These are phyloP conservation scores for Campaea margaritaria DNA, from an alignment of 2,888 invertebrate genomes.

Conservation along the genomic window DNA sequence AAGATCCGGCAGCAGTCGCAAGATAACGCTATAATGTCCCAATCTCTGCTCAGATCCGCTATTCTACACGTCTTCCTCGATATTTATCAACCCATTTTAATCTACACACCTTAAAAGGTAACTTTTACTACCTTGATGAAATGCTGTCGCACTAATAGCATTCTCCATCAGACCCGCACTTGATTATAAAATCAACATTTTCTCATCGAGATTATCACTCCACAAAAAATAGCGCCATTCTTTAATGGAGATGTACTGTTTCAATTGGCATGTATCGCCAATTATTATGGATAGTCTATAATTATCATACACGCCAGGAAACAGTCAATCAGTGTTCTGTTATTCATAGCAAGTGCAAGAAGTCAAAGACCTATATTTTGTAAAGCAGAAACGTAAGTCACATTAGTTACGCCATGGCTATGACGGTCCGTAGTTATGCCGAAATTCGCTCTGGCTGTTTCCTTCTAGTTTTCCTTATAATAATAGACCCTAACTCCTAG, in stretches of 20 bases:
- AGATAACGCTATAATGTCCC: slow-evolving; percentile 65
- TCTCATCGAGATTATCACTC: slow-evolving; percentile 45
- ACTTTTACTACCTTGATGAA: slow-evolving; percentile 45
- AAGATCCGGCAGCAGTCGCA: slow-evolving; percentile 60
- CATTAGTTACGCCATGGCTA: slow-evolving; percentile 69
- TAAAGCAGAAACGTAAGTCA: slow-evolving; percentile 58
- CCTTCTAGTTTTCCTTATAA: slow-evolving; percentile 42
- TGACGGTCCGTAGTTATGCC: slow-evolving; percentile 47
- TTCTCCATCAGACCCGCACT: slow-evolving; percentile 42
- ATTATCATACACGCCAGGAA: slow-evolving; percentile 61
- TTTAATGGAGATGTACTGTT: slow-evolving; percentile 51
- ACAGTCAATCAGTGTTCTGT: slow-evolving; percentile 65
- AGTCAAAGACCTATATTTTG: slow-evolving; percentile 72
- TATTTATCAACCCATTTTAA: slow-evolving; percentile 61
- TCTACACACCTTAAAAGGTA: slow-evolving; percentile 58
- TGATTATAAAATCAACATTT: slow-evolving; percentile 48
- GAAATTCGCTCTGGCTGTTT: slow-evolving; percentile 46
- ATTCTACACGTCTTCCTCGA: slow-evolving; percentile 54
- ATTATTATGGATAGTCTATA: slow-evolving; percentile 51
- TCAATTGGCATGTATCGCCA: slow-evolving; percentile 56
- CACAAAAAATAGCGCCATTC: slow-evolving; percentile 50
- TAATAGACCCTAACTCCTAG: slow-evolving; percentile 26
- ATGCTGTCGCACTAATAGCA: slow-evolving; percentile 42
- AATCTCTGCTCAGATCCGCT: slow-evolving; percentile 62
- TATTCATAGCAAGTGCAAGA: slow-evolving; percentile 56